These are phyloP conservation scores for Osmerus mordax DNA, from an alignment of 2,113 vertebrate species.

Conservation along the genomic window DNA sequence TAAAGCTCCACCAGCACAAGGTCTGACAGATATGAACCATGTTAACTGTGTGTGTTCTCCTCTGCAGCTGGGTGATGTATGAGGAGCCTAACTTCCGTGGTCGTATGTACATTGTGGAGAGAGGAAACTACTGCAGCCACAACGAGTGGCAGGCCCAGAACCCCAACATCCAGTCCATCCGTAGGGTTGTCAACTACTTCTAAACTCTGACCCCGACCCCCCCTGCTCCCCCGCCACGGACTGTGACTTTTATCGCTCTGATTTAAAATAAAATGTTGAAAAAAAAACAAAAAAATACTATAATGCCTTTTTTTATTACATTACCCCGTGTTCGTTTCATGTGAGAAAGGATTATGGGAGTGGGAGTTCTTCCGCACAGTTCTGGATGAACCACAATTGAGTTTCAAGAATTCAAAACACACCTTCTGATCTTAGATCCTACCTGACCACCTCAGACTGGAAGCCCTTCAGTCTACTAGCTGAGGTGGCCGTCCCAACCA, in stretches of 20 bases:
- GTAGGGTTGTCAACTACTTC: constrained; percentile 88
- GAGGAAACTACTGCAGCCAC: constrained; percentile 82
- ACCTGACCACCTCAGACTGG: too few relatives aligned
- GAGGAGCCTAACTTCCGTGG: constrained; percentile 91
- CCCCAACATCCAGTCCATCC: constrained; percentile 84
- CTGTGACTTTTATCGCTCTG: constrained; percentile 20
- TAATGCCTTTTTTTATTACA: constrained; percentile 56
- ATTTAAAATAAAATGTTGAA: constrained; percentile 71
- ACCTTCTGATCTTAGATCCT: too few relatives aligned
- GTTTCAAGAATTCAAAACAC: too few relatives aligned
- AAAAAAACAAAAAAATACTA: constrained; percentile 27
- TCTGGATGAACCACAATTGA: too few relatives aligned
- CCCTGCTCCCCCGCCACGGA: constrained; percentile 9
- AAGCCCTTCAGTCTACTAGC: too few relatives aligned
- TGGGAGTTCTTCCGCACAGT: too few relatives aligned
- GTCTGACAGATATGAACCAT: background rate
- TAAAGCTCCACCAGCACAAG: background rate
- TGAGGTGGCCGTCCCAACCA: too few relatives aligned
- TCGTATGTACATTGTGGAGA: constrained; percentile 88
- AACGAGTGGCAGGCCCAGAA: constrained; percentile 83
- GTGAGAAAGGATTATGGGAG: too few relatives aligned
- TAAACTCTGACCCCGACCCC: constrained; percentile 51
- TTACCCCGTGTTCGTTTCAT: background rate
- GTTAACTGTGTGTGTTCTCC: background rate
- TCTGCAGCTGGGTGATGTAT: constrained; percentile 87